A percentile compares a stretch with the other conserved stretches of the same genome.
phyloP scores from a whole-genome alignment of 2,797 vertebrate genomes.

The Oreonectes daqikongensis region DNA sequence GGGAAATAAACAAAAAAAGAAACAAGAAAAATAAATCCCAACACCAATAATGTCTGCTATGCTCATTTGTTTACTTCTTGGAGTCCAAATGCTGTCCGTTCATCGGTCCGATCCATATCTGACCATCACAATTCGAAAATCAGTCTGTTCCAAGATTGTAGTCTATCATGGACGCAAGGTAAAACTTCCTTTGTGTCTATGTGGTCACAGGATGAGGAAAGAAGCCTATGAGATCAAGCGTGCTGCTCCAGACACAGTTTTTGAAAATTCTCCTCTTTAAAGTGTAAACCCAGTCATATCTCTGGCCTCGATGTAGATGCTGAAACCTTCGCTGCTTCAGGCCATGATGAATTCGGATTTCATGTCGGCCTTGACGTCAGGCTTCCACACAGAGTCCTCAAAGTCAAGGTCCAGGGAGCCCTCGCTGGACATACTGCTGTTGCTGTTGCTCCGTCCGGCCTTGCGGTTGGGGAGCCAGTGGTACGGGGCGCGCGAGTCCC shows the following conservation, averaged over 20 bases:
- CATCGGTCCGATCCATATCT: slow-evolving; percentile 64
- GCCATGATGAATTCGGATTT: slow-evolving; percentile 97
- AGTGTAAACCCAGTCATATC: slow-evolving; percentile 60
- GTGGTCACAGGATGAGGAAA: slow-evolving; percentile 47
- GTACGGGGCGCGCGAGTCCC: slow-evolving; percentile 90
- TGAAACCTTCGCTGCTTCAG: slow-evolving; percentile 58
- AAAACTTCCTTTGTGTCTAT: slow-evolving; percentile 56
- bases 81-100: slow-evolving; percentile 58
- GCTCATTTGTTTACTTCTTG: slow-evolving; percentile 63
- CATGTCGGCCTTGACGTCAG: slow-evolving; percentile 94
- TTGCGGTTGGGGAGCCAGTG: slow-evolving; percentile 94
- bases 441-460: slow-evolving; percentile 90
- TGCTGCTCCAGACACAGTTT: slow-evolving; percentile 32
- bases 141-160: slow-evolving; percentile 61
- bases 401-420: slow-evolving; percentile 95
- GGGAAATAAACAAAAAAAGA: slow-evolving; percentile 59
- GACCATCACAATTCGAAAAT: slow-evolving; percentile 63
- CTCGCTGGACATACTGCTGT: slow-evolving; percentile 89
- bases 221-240: slow-evolving; percentile 37
- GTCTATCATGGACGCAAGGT: slow-evolving; percentile 62
- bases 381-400: slow-evolving; percentile 96
- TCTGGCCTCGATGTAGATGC: slow-evolving; percentile 47
- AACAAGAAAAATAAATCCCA: slow-evolving; percentile 60
- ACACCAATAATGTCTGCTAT: slow-evolving; percentile 71
- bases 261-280: slow-evolving; percentile 51